Evolutionary conservation across 1,140 invertebrate genomes (phyloP).

Genomic region (Aphis craccivora): DNA sequence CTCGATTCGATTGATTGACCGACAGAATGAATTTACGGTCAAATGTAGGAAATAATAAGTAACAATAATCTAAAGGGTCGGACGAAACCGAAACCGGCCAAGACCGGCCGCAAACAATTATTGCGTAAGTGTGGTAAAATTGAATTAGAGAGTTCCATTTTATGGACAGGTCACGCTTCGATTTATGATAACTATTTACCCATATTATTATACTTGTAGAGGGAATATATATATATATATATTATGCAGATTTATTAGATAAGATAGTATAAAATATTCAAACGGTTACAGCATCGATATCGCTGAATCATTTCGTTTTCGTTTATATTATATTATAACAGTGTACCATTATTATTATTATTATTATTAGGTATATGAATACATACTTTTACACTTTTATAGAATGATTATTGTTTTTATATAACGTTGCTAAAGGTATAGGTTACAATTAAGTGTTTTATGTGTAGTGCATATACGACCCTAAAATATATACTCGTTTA

Average conservation of each 20-base stretch:
- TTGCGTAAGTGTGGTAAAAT: conserved; percentile 24
- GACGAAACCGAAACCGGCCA: not conserved
- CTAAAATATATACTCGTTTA: not conserved
- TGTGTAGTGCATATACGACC: too few relatives aligned
- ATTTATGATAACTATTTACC: conserved; percentile 19
- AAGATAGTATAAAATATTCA: not conserved
- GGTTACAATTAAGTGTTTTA: not conserved
- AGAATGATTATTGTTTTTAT: not conserved
- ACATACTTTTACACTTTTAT: not conserved
- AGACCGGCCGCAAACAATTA: not conserved
- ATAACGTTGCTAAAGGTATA: not conserved
- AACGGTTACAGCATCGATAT: not conserved
- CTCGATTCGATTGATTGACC: not conserved
- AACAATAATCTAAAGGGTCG: not conserved
- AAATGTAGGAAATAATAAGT: not conserved
- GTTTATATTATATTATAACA: not conserved
- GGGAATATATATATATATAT: not conserved
- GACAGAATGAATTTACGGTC: not conserved
- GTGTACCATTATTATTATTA: not conserved
- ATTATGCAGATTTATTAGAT: conserved; percentile 25
- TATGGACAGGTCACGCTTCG: conserved; percentile 30
- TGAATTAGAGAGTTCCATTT: conserved; percentile 38
- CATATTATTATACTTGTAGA: not conserved
- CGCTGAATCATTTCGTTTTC: not conserved
- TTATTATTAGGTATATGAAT: not conserved